Base-by-base conservation (phyloP, 2,797 vertebrate genomes). In the Semotilus atromaculatus region DNA sequence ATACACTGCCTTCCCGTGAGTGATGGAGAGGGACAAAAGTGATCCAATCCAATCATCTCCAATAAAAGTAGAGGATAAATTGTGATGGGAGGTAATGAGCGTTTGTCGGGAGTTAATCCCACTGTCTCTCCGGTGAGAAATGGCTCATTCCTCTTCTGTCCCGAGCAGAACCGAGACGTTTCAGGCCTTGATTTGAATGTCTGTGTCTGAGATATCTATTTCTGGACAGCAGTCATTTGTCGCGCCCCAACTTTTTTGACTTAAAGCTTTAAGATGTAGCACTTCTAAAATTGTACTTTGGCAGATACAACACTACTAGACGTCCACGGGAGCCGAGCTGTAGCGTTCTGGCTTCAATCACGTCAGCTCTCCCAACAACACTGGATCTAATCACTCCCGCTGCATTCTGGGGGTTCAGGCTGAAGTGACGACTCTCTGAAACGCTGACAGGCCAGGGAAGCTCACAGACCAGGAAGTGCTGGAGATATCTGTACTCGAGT, bases 1-100 rank as follows among this genome's bases (percentile, higher is more conserved):
- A 79, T 85, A 86, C 71, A 80, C 43, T 64, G 67, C 62, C 67
- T 80, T 82, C 64, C 72, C 55, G 26, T 51, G 80, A 86, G 84
- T 83, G 82, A 86, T 73, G 19, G 45, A 48, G 66, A 51, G 26
- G 29, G 68, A 80, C 84, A 84, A 80, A 80, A 80, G 48, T 81
- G 83, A 62, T 73, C 83, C 82, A 85, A 85, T 81, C 80, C 71
- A 75, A 86, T 88, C 84, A 86, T 79, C 78, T 51, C 71, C 75
- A 87, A 83, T 81, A 83, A 84, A 68, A 83, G 16, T 18, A 68
- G 21, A 78, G 74, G 85, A 86, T 84, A 81, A 87, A 89, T 83
- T 88, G 87, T 80, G 78, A 88, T 81, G 80, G 80, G 84, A 83
- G 48, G 64, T 88, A 88, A 90, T 87, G 74, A 72, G 67, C 55